Percentiles rank a stretch among this genome's conserved stretches.
These are phyloP conservation scores for Cyanoderma ruficeps DNA, from an alignment of 2,113 vertebrate genomes.

Conservation along the genomic window DNA sequence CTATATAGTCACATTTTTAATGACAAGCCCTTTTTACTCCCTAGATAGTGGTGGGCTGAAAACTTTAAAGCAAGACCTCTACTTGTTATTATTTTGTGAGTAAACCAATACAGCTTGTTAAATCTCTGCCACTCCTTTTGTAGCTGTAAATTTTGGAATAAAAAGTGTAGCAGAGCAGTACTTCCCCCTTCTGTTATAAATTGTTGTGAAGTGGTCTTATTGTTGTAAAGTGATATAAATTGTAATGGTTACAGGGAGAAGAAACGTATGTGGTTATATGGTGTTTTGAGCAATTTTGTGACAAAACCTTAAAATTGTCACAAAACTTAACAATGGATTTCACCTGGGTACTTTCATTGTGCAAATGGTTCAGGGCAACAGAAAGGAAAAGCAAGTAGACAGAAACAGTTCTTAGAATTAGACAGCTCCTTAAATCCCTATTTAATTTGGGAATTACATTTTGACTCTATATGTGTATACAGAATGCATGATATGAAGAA, in stretches of 20 bases:
- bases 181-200: not conserved
- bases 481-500: not conserved
- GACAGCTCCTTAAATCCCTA: not conserved
- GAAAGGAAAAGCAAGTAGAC: not conserved
- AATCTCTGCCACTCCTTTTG: not conserved
- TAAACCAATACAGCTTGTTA: not conserved
- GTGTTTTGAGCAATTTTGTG: not conserved
- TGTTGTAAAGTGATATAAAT: not conserved
- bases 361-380: not conserved
- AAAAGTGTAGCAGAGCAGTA: not conserved
- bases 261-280: not conserved
- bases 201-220: not conserved
- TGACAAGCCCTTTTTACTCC: not conserved
- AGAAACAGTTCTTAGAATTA: not conserved
- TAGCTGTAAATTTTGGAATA: not conserved
- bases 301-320: not conserved
- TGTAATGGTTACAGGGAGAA: not conserved
- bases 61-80: not conserved
- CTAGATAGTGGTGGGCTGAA: not conserved
- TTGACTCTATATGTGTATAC: not conserved
- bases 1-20: not conserved
- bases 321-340: not conserved
- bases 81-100: not conserved
- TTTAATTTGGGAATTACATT: not conserved
- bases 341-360: not conserved